Conservation (phyloP, 2,888 invertebrate species). For the Rhimphoctona megacephalus region DNA sequence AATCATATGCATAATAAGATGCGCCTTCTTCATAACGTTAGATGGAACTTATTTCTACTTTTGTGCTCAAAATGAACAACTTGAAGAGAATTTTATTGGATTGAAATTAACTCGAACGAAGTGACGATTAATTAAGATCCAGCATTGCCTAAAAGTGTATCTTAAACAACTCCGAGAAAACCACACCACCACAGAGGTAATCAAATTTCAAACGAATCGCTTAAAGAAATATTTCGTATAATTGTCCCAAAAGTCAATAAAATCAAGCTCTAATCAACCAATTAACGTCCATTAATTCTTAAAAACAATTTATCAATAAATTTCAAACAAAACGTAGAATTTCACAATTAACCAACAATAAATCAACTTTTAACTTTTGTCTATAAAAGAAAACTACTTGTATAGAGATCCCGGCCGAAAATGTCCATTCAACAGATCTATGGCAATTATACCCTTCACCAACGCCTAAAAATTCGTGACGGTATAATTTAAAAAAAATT, state of each 20-base stretch:
- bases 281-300: background rate
- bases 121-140: background rate
- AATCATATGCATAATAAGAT: background rate
- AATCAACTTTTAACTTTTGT: background rate
- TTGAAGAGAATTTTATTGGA: too few species aligned
- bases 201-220: too few species aligned
- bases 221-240: too few species aligned
- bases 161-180: too few species aligned
- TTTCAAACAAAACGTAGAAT: background rate
- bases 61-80: background rate
- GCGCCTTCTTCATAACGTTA: background rate
- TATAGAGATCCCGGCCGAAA: background rate
- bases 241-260: too few species aligned
- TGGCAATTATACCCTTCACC: background rate
- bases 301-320: background rate
- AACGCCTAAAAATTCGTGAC: background rate
- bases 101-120: too few species aligned
- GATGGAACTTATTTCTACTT: background rate
- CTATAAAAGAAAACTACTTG: background rate
- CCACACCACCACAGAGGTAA: too few species aligned
- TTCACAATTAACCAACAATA: background rate
- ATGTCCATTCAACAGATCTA: background rate
- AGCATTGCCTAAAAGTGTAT: background rate
- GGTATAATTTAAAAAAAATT: background rate
- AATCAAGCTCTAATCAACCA: too few species aligned